Evolutionary conservation across 2,113 vertebrate genomes (phyloP).

Genomic region (Pseudorasbora parva): DNA sequence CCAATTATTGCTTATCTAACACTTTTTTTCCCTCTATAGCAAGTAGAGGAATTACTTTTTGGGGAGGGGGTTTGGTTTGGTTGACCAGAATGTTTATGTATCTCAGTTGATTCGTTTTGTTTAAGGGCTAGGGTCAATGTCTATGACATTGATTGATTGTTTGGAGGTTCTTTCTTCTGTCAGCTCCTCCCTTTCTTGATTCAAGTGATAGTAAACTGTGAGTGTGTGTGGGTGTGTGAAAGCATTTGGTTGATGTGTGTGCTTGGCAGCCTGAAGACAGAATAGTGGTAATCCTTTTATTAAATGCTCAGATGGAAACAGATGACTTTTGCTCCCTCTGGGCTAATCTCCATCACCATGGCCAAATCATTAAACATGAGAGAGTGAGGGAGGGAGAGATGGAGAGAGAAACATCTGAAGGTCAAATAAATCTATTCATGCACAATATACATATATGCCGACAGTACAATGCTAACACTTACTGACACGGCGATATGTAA

Average conservation of each 20-base stretch:
- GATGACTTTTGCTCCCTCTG: conserved; percentile 47
- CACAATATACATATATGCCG: conserved; percentile 11
- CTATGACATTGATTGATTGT: neutral
- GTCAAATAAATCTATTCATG: conserved; percentile 24
- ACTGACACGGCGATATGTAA: neutral
- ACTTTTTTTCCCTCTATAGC: neutral
- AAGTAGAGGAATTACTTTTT: neutral
- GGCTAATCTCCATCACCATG: conserved; percentile 43
- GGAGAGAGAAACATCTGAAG: conserved; percentile 24
- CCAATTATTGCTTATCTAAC: neutral
- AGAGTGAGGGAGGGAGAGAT: neutral
- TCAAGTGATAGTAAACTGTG: conserved; percentile 15
- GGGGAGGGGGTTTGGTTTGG: neutral
- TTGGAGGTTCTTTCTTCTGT: neutral
- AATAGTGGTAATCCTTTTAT: conserved; percentile 44
- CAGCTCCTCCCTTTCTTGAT: neutral
- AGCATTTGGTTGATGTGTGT: conserved; percentile 14
- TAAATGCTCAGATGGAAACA: conserved; percentile 47
- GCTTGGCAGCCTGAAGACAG: conserved; percentile 34
- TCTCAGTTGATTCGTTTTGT: neutral
- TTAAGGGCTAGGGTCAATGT: neutral
- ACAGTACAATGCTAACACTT: neutral
- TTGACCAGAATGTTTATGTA: neutral
- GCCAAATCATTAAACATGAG: conserved; percentile 49
- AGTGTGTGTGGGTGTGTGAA: conserved; percentile 3